Evolutionary conservation across 1,140 invertebrate genomes (phyloP).

Genomic region (Stratiolaelaps scimitus): DNA sequence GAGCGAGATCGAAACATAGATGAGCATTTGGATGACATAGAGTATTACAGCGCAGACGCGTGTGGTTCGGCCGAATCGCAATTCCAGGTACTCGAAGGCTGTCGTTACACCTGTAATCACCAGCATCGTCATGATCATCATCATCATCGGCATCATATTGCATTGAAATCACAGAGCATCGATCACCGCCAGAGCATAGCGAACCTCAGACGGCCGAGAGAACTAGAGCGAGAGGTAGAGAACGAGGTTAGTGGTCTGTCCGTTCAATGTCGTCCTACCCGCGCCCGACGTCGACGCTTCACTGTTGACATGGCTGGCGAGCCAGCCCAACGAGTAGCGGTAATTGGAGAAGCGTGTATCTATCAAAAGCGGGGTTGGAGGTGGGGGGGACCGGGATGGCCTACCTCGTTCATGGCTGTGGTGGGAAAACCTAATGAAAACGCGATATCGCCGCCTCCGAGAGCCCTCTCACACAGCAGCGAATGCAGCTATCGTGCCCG

Average conservation of each 20-base stretch:
- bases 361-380: not conserved
- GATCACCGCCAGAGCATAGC: not conserved
- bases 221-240: not conserved
- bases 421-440: too few relatives aligned
- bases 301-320: slow-evolving; percentile 22
- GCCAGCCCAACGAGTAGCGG: not conserved
- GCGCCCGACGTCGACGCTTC: too few relatives aligned
- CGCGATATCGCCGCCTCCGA: too few relatives aligned
- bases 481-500: too few relatives aligned
- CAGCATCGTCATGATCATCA: too few relatives aligned
- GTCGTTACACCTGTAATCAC: slow-evolving; percentile 13
- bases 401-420: too few relatives aligned
- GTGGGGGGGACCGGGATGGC: too few relatives aligned
- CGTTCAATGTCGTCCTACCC: too few relatives aligned
- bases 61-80: slow-evolving; percentile 2
- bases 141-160: too few relatives aligned
- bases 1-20: slow-evolving; percentile 19
- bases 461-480: too few relatives aligned
- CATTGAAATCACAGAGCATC: too few relatives aligned
- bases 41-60: slow-evolving; percentile 7
- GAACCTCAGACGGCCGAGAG: not conserved
- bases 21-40: slow-evolving; percentile 27
- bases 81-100: slow-evolving; percentile 18
- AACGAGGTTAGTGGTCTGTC: not conserved
- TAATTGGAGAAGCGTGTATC: slow-evolving; percentile 7